These are phyloP conservation scores for Drosophila peninsularis DNA, from an alignment of 2,888 invertebrate genomes.

Conservation along the genomic window DNA sequence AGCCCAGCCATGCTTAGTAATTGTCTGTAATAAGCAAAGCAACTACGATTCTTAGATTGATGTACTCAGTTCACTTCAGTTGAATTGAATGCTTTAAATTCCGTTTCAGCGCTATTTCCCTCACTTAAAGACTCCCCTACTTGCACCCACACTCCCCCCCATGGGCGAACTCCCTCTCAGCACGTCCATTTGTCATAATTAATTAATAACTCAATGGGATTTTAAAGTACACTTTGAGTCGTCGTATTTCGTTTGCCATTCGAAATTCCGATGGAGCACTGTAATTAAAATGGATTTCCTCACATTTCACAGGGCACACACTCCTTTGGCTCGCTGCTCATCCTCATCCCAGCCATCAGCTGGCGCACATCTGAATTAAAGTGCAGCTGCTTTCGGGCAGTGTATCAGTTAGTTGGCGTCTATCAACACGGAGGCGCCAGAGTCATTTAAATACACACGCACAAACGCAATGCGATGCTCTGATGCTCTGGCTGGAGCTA, in stretches of 20 bases:
- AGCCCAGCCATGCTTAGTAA: not conserved
- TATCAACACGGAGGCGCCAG: slow-evolving; percentile 64
- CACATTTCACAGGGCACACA: not conserved
- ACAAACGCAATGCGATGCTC: slow-evolving; percentile 25
- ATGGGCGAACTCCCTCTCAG: not conserved
- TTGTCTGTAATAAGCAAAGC: not conserved
- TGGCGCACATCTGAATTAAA: slow-evolving; percentile 11
- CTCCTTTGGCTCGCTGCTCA: not conserved
- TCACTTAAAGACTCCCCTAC: not conserved
- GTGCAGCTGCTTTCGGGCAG: slow-evolving; percentile 32
- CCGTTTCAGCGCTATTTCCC: not conserved
- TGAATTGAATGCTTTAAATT: not conserved
- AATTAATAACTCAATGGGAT: slow-evolving; percentile 25
- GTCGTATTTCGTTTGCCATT: slow-evolving; percentile 21
- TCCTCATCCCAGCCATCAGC: not conserved
- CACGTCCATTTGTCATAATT: slow-evolving; percentile 18
- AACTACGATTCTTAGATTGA: too few species aligned
- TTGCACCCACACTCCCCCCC: too few species aligned
- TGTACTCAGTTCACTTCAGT: not conserved
- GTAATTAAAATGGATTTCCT: slow-evolving; percentile 45
- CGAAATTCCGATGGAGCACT: slow-evolving; percentile 18
- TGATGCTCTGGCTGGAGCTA: slow-evolving; percentile 22
- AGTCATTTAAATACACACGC: slow-evolving; percentile 67
- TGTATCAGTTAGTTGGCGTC: slow-evolving; percentile 46
- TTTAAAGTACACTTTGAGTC: slow-evolving; percentile 12